These are phyloP conservation scores for Tiliqua scincoides DNA, from an alignment of 2,113 vertebrate species.

Conservation along the genomic window DNA sequence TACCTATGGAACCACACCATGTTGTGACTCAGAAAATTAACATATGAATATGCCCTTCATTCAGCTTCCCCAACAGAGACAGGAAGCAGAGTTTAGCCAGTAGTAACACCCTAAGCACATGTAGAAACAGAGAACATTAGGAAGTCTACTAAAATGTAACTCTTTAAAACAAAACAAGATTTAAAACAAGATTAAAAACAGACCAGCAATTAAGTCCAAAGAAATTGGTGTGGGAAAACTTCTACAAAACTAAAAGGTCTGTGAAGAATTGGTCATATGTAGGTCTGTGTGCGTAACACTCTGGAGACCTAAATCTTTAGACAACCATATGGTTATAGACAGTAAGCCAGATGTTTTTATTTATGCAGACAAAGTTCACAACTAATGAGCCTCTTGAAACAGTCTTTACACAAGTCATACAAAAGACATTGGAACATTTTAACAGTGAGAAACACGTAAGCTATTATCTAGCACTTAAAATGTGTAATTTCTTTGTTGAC, in stretches of 20 bases:
- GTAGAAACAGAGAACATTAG: constrained; percentile 45
- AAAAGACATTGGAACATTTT: not conserved
- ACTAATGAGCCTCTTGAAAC: constrained; percentile 65
- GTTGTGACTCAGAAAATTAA: constrained; percentile 6
- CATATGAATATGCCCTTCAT: constrained; percentile 1
- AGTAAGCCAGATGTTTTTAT: constrained; percentile 76
- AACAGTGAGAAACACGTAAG: not conserved
- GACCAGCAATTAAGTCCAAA: constrained; percentile 63
- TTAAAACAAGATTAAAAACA: constrained; percentile 70
- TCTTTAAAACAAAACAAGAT: not conserved
- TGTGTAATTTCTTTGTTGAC: not conserved
- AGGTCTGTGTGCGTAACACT: constrained; percentile 68
- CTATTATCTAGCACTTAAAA: not conserved
- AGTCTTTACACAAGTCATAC: constrained; percentile 47
- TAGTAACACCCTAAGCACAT: constrained; percentile 52
- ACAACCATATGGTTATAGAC: constrained; percentile 74
- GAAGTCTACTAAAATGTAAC: constrained; percentile 56
- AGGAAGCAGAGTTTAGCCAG: constrained; percentile 46
- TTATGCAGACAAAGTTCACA: constrained; percentile 73
- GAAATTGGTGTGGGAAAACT: constrained; percentile 76
- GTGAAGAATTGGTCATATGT: constrained; percentile 70
- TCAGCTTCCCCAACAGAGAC: constrained; percentile 34
- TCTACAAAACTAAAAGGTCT: constrained; percentile 66
- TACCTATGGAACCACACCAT: not conserved
- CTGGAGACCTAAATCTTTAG: constrained; percentile 75